Evolutionary conservation across 2,888 invertebrate genomes (phyloP).

Genomic region (Lycia hirtaria): DNA sequence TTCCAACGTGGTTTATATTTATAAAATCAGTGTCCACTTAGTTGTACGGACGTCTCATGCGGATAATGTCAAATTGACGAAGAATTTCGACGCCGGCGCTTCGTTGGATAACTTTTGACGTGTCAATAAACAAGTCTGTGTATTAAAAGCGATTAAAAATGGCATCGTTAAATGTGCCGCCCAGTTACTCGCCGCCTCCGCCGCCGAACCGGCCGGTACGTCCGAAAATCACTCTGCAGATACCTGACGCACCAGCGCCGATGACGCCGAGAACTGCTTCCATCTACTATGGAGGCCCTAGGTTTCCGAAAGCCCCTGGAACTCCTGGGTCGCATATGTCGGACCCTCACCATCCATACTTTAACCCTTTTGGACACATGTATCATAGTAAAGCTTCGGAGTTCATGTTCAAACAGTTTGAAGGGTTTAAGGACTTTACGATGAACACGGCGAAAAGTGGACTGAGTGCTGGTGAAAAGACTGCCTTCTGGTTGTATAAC

Average conservation of each 20-base stretch:
- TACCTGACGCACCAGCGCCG: slow-evolving; percentile 61
- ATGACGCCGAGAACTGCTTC: slow-evolving; percentile 59
- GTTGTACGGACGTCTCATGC: slow-evolving; percentile 62
- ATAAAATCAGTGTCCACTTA: slow-evolving; percentile 79
- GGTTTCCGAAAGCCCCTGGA: slow-evolving; percentile 59
- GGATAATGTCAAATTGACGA: slow-evolving; percentile 54
- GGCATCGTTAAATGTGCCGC: slow-evolving; percentile 63
- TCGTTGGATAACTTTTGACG: slow-evolving; percentile 31
- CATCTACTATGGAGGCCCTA: slow-evolving; percentile 51
- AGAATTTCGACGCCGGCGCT: slow-evolving; percentile 66
- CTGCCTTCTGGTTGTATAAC: slow-evolving; percentile 91
- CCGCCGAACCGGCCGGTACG: slow-evolving; percentile 64
- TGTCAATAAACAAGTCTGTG: slow-evolving; percentile 42
- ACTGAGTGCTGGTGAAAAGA: slow-evolving; percentile 93
- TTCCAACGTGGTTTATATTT: slow-evolving; percentile 70
- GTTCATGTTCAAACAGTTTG: slow-evolving; percentile 92
- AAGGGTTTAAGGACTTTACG: slow-evolving; percentile 91
- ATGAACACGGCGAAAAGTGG: slow-evolving; percentile 90
- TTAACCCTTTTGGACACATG: slow-evolving; percentile 75
- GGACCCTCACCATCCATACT: slow-evolving; percentile 70
- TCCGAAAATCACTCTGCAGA: slow-evolving; percentile 82
- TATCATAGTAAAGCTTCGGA: slow-evolving; percentile 90
- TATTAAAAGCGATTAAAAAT: slow-evolving; percentile 46
- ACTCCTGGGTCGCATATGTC: slow-evolving; percentile 70
- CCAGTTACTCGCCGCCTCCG: slow-evolving; percentile 71